phyloP scores from a whole-genome alignment of 2,888 invertebrate species.

The Branchipolynoe longqiensis region DNA sequence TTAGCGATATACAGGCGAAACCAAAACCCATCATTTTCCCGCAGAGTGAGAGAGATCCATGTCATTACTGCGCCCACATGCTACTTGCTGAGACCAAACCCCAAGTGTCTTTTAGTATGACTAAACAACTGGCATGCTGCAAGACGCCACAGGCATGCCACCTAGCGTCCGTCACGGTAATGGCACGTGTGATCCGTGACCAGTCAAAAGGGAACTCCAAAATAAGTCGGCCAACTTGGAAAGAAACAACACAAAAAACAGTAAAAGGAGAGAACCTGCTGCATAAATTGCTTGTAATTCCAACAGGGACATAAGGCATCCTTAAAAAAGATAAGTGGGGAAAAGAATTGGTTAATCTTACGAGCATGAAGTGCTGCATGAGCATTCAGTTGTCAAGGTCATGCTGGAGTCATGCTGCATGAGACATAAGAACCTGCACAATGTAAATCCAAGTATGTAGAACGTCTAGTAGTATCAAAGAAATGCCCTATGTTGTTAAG shows the following conservation, averaged over 20 bases:
- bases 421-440: conserved; percentile 29
- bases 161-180: neutral
- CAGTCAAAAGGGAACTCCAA: conserved; percentile 3
- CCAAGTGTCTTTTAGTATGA: neutral
- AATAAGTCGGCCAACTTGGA: neutral
- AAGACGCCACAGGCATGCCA: conserved; percentile 6
- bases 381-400: conserved; percentile 1
- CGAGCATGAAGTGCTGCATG: neutral
- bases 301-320: conserved; percentile 52
- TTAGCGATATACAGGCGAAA: conserved; percentile 41
- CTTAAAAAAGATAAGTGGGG: conserved; percentile 36
- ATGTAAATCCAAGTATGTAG: conserved; percentile 6
- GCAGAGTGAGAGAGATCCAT: conserved; percentile 10
- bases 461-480: too few species aligned
- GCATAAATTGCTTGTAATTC: conserved; percentile 49
- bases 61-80: conserved; percentile 40
- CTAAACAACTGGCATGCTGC: conserved; percentile 27
- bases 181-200: conserved; percentile 27
- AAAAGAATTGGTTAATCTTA: conserved; percentile 46
- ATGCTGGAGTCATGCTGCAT: conserved; percentile 17
- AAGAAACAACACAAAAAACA: conserved; percentile 44
- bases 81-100: neutral
- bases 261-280: conserved; percentile 41
- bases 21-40: conserved; percentile 21
- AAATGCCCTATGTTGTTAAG: too few species aligned